Evolutionary conservation across 2,888 invertebrate genomes (phyloP), one percentile per base, ranked within the genome.

Genomic region (Chrysodeixis includens): DNA sequence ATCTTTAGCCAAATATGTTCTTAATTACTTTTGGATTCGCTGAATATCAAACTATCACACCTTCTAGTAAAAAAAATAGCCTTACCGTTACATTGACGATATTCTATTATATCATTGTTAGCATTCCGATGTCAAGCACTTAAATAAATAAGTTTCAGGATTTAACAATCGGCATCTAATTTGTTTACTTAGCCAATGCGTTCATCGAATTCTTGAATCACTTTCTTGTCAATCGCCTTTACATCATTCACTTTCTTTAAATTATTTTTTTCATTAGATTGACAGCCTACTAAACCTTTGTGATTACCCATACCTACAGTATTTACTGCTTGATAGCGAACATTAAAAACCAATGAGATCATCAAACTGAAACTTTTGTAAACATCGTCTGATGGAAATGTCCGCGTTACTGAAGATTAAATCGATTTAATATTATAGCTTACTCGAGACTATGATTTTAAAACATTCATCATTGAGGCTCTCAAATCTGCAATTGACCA

Each of bases 131-230:
- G 12, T 8, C 9, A 49, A n/a, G 3, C 18, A 58, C 32, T 10
- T 35, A 52, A 59, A 22, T 26, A 59, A 35, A 59, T 51, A 59
- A 35, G 32, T 12, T 52, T 20, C 8, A 26, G 14, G 7, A 32
- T 52, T 6, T 12, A 52, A 59, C 51, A 59, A 35, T 22, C n/a
- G 22, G 12, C 46, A 30, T 18, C 2, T 32, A 32, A 22, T 52
- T 10, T 51, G 20, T 52, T n/a, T 40, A 30, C 16, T 46, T 30
- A 30, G 20, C 14, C 32, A n/a, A n/a, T 58, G 30, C 20, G 14
- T 32, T n/a, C 40, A 40, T 32, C 14, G 20, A 51, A 12, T 35
- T 44, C 22, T n/a, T 44, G 10, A 0, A 40, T 35, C 10, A 44
- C 26, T 44, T 56, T 26, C 12, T 20, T 49, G 46, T 20, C 46